Evolutionary conservation across 1,140 invertebrate genomes (phyloP).

Genomic region (Leguminivora glycinivorella): DNA sequence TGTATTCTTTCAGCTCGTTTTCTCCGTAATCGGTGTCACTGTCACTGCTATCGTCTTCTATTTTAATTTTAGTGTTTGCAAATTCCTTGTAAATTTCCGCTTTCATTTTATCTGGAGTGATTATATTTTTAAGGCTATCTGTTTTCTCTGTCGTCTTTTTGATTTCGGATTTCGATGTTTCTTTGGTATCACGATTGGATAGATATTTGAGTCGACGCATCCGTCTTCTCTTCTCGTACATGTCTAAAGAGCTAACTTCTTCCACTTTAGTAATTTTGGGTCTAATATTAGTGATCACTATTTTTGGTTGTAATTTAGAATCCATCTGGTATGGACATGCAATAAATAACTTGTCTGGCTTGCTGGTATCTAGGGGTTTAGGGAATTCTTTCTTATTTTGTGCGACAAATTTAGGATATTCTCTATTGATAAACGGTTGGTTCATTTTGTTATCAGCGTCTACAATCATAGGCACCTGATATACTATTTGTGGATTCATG

Average conservation of each 20-base stretch:
- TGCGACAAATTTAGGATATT: conserved; percentile 46
- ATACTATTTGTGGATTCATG: conserved; percentile 67
- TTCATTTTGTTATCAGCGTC: conserved; percentile 58
- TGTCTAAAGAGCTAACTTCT: conserved; percentile 67
- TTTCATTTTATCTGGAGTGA: conserved; percentile 70
- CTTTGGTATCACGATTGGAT: conserved; percentile 55
- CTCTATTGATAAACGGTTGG: conserved; percentile 47
- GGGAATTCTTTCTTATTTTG: conserved; percentile 48
- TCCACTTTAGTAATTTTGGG: conserved; percentile 55
- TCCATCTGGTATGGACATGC: conserved; percentile 66
- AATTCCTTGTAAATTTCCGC: conserved; percentile 68
- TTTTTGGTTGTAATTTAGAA: conserved; percentile 64
- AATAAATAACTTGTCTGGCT: conserved; percentile 60
- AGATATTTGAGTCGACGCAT: conserved; percentile 60
- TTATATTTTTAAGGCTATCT: conserved; percentile 50
- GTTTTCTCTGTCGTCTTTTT: conserved; percentile 48
- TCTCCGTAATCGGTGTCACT: conserved; percentile 71
- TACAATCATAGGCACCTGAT: conserved; percentile 70
- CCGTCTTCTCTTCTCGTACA: conserved; percentile 68
- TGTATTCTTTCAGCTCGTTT: conserved; percentile 58
- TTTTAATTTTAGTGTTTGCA: conserved; percentile 46
- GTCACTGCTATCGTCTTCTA: conserved; percentile 48
- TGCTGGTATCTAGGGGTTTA: conserved; percentile 47
- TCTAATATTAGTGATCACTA: conserved; percentile 61
- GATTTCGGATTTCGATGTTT: conserved; percentile 45